Evolutionary conservation across 1,140 invertebrate genomes (phyloP), one percentile per base, ranked within the genome.

Genomic region (Cephus cinctus): DNA sequence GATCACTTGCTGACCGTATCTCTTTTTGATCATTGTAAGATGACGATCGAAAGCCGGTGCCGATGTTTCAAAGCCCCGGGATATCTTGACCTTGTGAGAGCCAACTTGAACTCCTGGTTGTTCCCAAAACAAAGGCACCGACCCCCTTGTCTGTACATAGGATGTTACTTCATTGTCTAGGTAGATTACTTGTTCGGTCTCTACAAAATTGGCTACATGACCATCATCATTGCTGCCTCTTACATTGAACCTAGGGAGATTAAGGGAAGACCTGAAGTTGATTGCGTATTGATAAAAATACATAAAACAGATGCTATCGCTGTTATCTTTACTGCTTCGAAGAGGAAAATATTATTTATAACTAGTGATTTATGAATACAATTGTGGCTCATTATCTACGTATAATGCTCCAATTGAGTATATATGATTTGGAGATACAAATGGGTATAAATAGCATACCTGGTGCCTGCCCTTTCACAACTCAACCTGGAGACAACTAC

Each of bases 41-140:
- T 99, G 97, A 40, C 90, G 84, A 58, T 97, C 88, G 73, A 96
- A 96, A 5, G 94, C 93, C 43, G 93, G 86, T 4, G 87, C 85
- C 5, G 94, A 94, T 3, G 92, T 85, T 77, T 98, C 95, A 69
- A 92, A 91, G 1, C 96, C 94, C 38, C 96, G 81, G 0, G 95
- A 98, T 75, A 99, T 87, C 76, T 94, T 92, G 0, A 99, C 93
- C 81, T 98, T 98, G 71, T 99, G 98, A 5, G 96, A 96, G 0
- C 98, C 98, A 21, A 99, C 94, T 77, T 98, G 95, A 11, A 98
- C 87, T n/a, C 97, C 97, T 1, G 96, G 95, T 67, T 99, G 97
- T 73, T 99, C 97, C 94, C 96, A 99, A 76, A 99, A 99, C 6
- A 99, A 74, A 3, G 96, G 96, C 5, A 99, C 94, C 0, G 96